Base-by-base conservation (phyloP, 2,113 vertebrate genomes). In the Bufo bufo region DNA sequence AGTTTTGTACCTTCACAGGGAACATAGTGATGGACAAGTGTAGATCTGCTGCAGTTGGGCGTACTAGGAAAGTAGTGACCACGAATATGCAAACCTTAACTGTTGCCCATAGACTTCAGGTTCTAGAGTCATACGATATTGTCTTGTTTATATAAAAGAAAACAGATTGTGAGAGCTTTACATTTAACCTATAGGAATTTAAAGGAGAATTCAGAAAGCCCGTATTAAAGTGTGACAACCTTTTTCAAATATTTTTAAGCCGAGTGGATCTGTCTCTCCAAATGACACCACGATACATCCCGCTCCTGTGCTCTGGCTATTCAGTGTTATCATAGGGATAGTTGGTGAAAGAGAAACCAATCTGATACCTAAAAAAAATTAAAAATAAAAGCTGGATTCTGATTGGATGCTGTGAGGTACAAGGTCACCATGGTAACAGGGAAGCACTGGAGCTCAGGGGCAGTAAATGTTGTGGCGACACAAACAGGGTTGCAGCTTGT, bases 81-180 rank as follows among this genome's bases (percentile, higher is more conserved):
- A 50, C 16, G 11, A 74, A 74, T 74, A 74, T 74, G 71, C 43
- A 74, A 75, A 75, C 47, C 72, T 50, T 47, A 49, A 47, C 3
- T 47, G 16, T 75, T 14, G 43, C 69, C 69, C 69, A 72, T 71
- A 33, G 66, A 71, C n/a, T 33, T 71, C 45, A 43, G 47, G 71
- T 47, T 49, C 17, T 74, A 74, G 4, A 74, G 45, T 49, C 33
- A 33, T 19, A 74, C 9, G 16, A 74, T 49, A 50, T 20, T 50
- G 47, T 75, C 72, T 74, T 74, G 43, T 74, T 74, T 45, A 47
- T 74, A 74, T 74, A 17, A 43, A 47, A 74, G 71, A 74, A 75
- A 75, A 10, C 11, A 20, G 20, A 75, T 5, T 75, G 72, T 75
- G 3, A 6, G 16, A 50, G 47, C 47, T 50, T 45, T 45, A 47